These are phyloP conservation scores for Oscheius sp. DNA, from an alignment of 2,888 invertebrate genomes.

Conservation along the genomic window DNA sequence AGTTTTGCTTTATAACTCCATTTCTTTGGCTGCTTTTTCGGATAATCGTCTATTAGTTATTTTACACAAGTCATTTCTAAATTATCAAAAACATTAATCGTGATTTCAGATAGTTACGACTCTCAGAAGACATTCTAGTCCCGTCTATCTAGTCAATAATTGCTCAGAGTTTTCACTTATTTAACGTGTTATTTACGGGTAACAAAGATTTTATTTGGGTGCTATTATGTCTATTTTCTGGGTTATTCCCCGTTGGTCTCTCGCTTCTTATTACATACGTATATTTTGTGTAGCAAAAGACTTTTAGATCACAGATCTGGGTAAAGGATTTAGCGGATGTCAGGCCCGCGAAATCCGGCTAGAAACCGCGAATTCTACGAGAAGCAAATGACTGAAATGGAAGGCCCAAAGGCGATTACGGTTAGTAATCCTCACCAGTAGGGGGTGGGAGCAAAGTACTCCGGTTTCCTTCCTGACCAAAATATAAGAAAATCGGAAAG, in stretches of 20 bases:
- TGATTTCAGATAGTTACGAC: neutral
- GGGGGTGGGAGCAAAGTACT: neutral
- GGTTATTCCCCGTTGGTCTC: neutral
- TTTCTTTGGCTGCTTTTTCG: too few species aligned
- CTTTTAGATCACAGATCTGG: too few species aligned
- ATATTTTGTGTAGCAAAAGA: neutral
- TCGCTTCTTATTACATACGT: neutral
- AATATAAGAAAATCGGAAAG: too few species aligned
- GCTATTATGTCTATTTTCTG: neutral
- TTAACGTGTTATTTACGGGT: neutral
- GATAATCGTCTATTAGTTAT: too few species aligned
- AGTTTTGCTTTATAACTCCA: neutral
- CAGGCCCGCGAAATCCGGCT: constrained; percentile 4
- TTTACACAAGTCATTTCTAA: neutral
- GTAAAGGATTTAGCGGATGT: neutral
- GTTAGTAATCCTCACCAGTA: neutral
- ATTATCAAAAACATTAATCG: neutral
- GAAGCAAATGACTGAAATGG: neutral
- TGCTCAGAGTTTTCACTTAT: neutral
- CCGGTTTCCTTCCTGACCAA: too few species aligned
- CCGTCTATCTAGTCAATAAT: neutral
- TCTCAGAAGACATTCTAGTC: neutral
- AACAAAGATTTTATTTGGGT: neutral
- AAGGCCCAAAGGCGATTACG: neutral
- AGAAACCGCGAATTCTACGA: constrained; percentile 16